phyloP scores from a whole-genome alignment of 2,797 vertebrate genomes.

The Parauchenoglanis punctatus region DNA sequence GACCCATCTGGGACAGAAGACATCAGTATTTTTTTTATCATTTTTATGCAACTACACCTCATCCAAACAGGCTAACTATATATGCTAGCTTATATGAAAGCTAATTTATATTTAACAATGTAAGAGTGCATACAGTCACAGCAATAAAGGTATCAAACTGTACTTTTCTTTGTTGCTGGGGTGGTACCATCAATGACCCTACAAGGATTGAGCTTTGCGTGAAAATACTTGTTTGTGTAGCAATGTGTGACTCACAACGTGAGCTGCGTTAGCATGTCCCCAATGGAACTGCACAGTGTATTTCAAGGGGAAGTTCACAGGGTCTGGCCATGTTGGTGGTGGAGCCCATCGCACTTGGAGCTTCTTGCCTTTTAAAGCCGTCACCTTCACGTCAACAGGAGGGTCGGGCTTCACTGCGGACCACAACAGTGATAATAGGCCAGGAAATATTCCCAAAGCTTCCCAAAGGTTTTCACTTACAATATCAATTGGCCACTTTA shows the following conservation, averaged over 20 bases:
- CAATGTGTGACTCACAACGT: conserved; percentile 59
- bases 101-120: background rate
- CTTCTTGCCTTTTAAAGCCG: conserved; percentile 43
- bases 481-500: background rate
- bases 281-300: conserved; percentile 73
- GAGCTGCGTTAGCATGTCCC: conserved; percentile 44
- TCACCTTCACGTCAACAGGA: conserved; percentile 68
- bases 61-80: background rate
- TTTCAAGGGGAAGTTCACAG: conserved; percentile 71
- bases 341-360: conserved; percentile 71
- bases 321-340: conserved; percentile 71
- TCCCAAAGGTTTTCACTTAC: background rate
- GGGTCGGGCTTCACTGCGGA: conserved; percentile 78
- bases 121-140: background rate
- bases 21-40: background rate
- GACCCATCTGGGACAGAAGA: conserved; percentile 68
- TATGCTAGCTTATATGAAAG: background rate
- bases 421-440: background rate
- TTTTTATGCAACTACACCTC: background rate
- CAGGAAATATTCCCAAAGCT: background rate
- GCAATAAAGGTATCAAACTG: background rate
- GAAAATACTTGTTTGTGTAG: background rate
- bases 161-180: background rate
- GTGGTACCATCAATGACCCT: too few species aligned
- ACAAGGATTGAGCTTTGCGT: background rate